A percentile compares a stretch with the other conserved stretches of the same genome.
Evolutionary conservation across 2,113 vertebrate genomes (phyloP).

Genomic region (Arvicanthis niloticus): DNA sequence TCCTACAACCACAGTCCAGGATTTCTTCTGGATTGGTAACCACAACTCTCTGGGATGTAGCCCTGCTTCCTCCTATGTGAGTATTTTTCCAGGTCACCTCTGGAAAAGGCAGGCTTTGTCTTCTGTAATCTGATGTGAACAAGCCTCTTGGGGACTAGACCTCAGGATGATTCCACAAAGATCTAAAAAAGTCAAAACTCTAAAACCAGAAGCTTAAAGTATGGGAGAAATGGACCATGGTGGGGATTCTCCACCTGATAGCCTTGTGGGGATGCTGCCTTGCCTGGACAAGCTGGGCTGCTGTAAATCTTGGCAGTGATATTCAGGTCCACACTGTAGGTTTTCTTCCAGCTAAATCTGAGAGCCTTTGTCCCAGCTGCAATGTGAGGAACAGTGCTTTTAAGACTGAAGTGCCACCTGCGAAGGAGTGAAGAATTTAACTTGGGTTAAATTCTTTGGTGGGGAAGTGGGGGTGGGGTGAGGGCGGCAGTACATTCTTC

Average conservation of each 20-base stretch:
- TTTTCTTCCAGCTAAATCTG: background rate
- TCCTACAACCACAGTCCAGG: background rate
- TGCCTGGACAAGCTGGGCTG: background rate
- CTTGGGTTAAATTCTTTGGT: background rate
- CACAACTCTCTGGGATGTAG: background rate
- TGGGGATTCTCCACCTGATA: background rate
- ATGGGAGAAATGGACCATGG: background rate
- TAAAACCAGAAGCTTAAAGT: background rate
- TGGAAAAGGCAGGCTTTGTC: background rate
- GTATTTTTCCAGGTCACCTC: background rate
- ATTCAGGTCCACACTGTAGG: background rate
- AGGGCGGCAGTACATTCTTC: background rate
- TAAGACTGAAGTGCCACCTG: too few species aligned
- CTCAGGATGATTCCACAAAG: background rate
- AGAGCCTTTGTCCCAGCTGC: background rate
- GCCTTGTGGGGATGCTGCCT: background rate
- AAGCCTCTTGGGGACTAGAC: background rate
- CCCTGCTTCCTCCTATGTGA: background rate
- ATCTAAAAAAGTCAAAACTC: background rate
- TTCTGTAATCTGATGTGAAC: background rate
- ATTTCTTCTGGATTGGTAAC: background rate
- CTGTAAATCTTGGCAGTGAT: background rate
- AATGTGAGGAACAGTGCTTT: background rate
- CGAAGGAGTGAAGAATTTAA: too few species aligned
- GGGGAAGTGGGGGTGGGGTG: too few species aligned